Conservation (phyloP, 92 coral and sea anemone species). For the Zoanthus sociatus region DNA sequence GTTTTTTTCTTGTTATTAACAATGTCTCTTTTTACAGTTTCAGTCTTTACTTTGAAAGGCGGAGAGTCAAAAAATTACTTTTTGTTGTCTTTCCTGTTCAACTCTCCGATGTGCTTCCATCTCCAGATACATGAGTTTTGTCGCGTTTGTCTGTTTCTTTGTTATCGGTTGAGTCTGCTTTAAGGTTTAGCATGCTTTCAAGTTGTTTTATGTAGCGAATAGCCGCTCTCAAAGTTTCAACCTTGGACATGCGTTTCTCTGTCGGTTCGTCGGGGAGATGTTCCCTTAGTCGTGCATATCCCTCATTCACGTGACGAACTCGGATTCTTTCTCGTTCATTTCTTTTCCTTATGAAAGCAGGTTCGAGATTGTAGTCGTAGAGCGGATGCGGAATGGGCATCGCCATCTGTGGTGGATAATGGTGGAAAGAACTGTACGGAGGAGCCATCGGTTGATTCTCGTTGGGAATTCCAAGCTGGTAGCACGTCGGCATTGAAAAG, state of each 20-base stretch:
- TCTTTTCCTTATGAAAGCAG: constrained; percentile 95
- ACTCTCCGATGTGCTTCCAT: not conserved
- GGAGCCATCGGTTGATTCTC: constrained; percentile 87
- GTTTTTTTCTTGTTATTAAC: not conserved
- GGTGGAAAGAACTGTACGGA: constrained; percentile 36
- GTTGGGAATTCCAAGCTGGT: constrained; percentile 97
- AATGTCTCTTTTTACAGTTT: constrained; percentile 6
- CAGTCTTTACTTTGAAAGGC: constrained; percentile 2
- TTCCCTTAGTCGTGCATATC: constrained; percentile 97
- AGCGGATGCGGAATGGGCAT: constrained; percentile 99
- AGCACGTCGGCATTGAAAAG: constrained; percentile 99
- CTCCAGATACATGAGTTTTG: constrained; percentile 17
- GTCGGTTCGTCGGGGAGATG: constrained; percentile 98
- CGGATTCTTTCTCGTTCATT: constrained; percentile 96
- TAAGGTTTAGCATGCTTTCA: constrained; percentile 81
- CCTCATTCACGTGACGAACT: constrained; percentile 98
- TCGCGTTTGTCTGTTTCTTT: constrained; percentile 10
- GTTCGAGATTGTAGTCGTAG: constrained; percentile 97
- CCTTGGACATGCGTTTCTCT: constrained; percentile 98
- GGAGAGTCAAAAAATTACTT: not conserved
- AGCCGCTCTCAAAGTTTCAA: constrained; percentile 96
- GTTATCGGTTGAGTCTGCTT: constrained; percentile 25
- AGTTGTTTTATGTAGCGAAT: constrained; percentile 93
- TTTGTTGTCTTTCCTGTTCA: not conserved
- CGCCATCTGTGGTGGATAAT: constrained; percentile 93